These are phyloP conservation scores for Rhodophaea formosa DNA, from an alignment of 2,888 invertebrate genomes.

Conservation along the genomic window DNA sequence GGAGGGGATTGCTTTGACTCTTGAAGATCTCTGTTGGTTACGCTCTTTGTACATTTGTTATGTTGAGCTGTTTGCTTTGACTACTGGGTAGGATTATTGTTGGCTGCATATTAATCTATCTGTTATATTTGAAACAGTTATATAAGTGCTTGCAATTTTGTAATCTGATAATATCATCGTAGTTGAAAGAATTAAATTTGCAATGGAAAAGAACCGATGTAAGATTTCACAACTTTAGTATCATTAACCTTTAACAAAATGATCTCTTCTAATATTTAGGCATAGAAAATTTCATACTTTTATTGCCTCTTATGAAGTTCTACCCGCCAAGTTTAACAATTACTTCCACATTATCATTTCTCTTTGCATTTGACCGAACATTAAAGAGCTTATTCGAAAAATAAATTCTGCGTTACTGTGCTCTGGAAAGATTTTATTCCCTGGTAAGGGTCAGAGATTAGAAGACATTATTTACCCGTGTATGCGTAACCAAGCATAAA, in stretches of 20 bases:
- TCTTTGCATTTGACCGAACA: constrained; percentile 42
- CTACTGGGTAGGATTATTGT: too few species aligned
- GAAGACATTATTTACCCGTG: constrained; percentile 73
- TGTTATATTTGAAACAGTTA: too few species aligned
- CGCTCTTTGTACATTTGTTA: not conserved
- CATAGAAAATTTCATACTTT: not conserved
- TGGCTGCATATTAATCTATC: too few species aligned
- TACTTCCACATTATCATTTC: constrained; percentile 40
- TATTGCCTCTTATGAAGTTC: not conserved
- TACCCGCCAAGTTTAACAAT: constrained; percentile 26
- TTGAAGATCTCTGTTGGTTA: not conserved
- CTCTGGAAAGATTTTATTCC: constrained; percentile 61
- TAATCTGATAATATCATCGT: too few species aligned
- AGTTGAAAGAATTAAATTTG: too few species aligned
- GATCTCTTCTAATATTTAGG: too few species aligned
- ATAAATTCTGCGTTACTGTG: constrained; percentile 61
- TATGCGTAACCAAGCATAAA: constrained; percentile 61
- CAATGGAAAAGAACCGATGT: too few species aligned
- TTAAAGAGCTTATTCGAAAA: constrained; percentile 66
- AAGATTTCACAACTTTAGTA: too few species aligned
- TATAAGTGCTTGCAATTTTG: too few species aligned
- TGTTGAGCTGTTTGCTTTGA: too few species aligned
- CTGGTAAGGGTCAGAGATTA: constrained; percentile 70
- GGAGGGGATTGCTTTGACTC: constrained; percentile 38
- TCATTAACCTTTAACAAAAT: too few species aligned